Percentiles rank a stretch among this genome's conserved stretches.
phyloP scores from a whole-genome alignment of 2,888 invertebrate genomes.

The Aleiodes alternator region DNA sequence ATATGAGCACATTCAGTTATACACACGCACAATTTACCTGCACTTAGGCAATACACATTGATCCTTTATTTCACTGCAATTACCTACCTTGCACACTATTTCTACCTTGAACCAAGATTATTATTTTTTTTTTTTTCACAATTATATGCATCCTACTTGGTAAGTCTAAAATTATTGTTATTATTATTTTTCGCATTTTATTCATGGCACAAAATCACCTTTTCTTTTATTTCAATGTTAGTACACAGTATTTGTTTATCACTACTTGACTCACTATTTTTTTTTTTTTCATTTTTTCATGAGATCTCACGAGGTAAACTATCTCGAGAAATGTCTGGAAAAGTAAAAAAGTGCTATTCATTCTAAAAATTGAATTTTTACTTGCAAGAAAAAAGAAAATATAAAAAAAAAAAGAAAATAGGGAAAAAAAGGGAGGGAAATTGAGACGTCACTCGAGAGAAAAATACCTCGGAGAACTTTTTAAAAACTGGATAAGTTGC shows the following conservation, averaged over 20 bases:
- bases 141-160: slow-evolving; percentile 40
- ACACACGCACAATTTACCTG: slow-evolving; percentile 54
- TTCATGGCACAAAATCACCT: slow-evolving; percentile 25
- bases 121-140: background rate
- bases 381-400: background rate
- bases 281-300: background rate
- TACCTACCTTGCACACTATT: slow-evolving; percentile 26
- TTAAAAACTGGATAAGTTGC: background rate
- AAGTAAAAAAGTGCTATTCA: background rate
- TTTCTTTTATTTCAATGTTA: slow-evolving; percentile 10
- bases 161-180: slow-evolving; percentile 37
- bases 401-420: background rate
- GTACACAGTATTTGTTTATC: background rate
- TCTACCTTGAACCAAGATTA: background rate
- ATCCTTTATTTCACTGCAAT: slow-evolving; percentile 19
- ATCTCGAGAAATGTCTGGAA: too few species aligned
- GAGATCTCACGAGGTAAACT: too few species aligned
- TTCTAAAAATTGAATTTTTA: background rate
- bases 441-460: slow-evolving; percentile 15
- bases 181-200: slow-evolving; percentile 16
- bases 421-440: background rate
- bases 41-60: slow-evolving; percentile 42
- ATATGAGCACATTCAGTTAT: slow-evolving; percentile 46
- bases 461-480: background rate
- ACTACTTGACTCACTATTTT: slow-evolving; percentile 15